phyloP scores from a whole-genome alignment of 2,797 vertebrate genomes.

The Peromyscus attwateri region DNA sequence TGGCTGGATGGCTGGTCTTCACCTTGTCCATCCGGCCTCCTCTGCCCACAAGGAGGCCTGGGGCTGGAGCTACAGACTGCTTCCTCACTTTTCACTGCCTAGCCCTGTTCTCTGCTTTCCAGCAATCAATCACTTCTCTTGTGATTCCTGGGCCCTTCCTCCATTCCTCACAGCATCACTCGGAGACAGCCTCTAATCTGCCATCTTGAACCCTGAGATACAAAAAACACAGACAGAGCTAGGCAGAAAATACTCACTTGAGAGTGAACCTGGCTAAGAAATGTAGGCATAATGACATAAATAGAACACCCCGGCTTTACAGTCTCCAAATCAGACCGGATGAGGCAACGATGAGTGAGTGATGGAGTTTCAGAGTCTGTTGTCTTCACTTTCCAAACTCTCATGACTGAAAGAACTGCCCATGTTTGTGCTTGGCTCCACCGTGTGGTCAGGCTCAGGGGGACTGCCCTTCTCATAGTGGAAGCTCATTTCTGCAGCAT shows the following conservation, averaged over 20 bases:
- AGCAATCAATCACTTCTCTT: not conserved
- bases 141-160: not conserved
- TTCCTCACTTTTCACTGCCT: not conserved
- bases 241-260: not conserved
- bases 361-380: not conserved
- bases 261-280: not conserved
- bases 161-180: not conserved
- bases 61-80: not conserved
- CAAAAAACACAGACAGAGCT: not conserved
- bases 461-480: not conserved
- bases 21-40: not conserved
- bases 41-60: not conserved
- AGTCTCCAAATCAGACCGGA: not conserved
- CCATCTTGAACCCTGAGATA: not conserved
- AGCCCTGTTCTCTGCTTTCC: not conserved
- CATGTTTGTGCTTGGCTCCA: not conserved
- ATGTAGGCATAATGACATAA: not conserved
- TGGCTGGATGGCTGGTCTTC: not conserved
- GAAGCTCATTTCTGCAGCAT: not conserved
- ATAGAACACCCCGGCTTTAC: not conserved
- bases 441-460: not conserved
- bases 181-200: not conserved
- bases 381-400: not conserved
- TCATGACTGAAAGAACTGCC: not conserved
- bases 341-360: not conserved